These are phyloP conservation scores for Fregetta grallaria DNA, from an alignment of 2,113 vertebrate species.

Conservation along the genomic window DNA sequence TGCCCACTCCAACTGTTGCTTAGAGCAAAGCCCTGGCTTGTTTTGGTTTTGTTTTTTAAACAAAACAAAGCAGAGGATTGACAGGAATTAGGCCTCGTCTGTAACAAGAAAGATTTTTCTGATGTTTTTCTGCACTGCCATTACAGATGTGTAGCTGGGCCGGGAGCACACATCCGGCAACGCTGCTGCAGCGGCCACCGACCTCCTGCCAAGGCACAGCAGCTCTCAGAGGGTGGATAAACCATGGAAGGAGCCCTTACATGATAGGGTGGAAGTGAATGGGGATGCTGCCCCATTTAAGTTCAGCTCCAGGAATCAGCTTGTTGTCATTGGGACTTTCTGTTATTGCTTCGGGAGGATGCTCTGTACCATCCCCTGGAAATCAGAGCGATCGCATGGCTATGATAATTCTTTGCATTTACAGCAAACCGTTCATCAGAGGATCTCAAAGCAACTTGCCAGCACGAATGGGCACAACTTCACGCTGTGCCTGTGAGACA, in stretches of 20 bases:
- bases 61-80: neutral
- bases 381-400: neutral
- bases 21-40: neutral
- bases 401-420: neutral
- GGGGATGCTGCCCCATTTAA: neutral
- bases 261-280: neutral
- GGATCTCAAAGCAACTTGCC: constrained; percentile 19
- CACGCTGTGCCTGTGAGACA: constrained; percentile 19
- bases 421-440: neutral
- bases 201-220: neutral
- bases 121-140: neutral
- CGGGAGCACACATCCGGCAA: neutral
- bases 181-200: neutral
- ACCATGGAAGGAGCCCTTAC: neutral
- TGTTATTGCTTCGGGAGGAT: neutral
- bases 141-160: neutral
- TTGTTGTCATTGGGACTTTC: neutral
- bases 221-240: neutral
- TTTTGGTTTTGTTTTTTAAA: neutral
- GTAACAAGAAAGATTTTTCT: neutral
- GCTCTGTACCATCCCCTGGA: neutral
- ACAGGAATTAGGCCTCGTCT: neutral
- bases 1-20: constrained; percentile 3
- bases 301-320: neutral
- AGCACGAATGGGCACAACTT: neutral